Base-by-base conservation (phyloP, 2,888 invertebrate genomes). In the Ferrisia virgata region DNA sequence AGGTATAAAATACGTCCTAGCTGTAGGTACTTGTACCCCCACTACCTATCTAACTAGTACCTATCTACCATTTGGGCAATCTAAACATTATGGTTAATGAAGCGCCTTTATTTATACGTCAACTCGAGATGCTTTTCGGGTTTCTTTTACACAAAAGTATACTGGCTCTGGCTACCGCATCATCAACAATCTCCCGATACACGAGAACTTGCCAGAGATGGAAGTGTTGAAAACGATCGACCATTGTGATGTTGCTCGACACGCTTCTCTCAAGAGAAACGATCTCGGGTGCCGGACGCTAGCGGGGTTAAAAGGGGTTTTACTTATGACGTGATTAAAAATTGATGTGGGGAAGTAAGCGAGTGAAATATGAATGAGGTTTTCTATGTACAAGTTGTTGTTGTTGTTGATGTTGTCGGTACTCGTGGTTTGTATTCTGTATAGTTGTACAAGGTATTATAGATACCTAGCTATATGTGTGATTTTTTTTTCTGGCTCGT, bases 81-180 rank as follows among this genome's bases (percentile, higher is more conserved):
- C 64, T 64, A 64, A 64, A 64, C 64, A 64, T 64, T 64, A 64
- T 64, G 64, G 64, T 64, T 64, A 64, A 64, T 64, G 64, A 64
- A 64, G 64, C 64, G 64, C 64, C 64, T 64, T 64, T 64, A 64
- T 64, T 64, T 64, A 64, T 64, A 28, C 64, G 64, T 64, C 64
- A 64, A 28, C 64, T 64, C 64, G 64, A 53, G 22, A 53, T 53
- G 8, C 9, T 40, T 18, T 53, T 53, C 53, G 53, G 53, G 64
- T 13, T 25, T 31, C 15, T 64, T 64, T 28, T 64, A 28, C 64
- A 64, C 15, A 18, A 53, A 22, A 53, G 8, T 53, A 53, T n/a
- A 13, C 40, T 2, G 11, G 40, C 40, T 13, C 6, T 4, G 5
- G 53, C 53, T 53, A 53, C 22, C 53, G 22, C 53, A n/a, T 47